A percentile compares a stretch with the other conserved stretches of the same genome.
These are phyloP conservation scores for Nicator chloris DNA, from an alignment of 2,113 vertebrate species.

Conservation along the genomic window DNA sequence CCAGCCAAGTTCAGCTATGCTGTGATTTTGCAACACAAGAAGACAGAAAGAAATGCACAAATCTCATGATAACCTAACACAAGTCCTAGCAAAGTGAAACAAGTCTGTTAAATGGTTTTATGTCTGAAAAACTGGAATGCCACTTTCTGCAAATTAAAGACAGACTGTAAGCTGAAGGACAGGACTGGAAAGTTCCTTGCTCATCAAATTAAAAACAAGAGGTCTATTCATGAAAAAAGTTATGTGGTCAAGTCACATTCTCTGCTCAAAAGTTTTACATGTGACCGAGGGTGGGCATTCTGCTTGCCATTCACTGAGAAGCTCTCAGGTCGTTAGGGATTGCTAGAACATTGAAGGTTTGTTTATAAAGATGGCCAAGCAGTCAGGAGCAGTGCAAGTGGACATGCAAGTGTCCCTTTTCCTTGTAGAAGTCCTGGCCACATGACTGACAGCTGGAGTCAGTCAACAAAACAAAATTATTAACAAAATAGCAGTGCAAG, in stretches of 20 bases:
- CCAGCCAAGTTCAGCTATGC: neutral
- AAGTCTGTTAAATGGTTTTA: slow-evolving; percentile 46
- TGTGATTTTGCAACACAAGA: neutral
- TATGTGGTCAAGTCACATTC: slow-evolving; percentile 64
- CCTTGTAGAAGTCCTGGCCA: neutral
- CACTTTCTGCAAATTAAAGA: slow-evolving; percentile 75
- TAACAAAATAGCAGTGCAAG: slow-evolving; percentile 26
- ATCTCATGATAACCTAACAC: slow-evolving; percentile 13
- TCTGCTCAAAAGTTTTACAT: slow-evolving; percentile 34
- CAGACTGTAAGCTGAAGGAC: slow-evolving; percentile 69
- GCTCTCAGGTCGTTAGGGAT: neutral
- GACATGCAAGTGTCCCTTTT: neutral
- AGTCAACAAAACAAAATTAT: slow-evolving; percentile 42
- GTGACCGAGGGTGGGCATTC: neutral
- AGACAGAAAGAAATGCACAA: neutral
- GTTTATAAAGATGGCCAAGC: neutral
- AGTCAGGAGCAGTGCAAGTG: neutral
- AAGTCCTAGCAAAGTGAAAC: slow-evolving; percentile 31
- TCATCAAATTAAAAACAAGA: slow-evolving; percentile 79
- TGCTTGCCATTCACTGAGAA: neutral
- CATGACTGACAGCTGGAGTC: slow-evolving; percentile 35
- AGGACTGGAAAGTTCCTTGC: slow-evolving; percentile 71
- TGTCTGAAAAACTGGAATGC: slow-evolving; percentile 68
- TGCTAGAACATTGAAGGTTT: neutral
- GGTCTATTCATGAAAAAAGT: slow-evolving; percentile 69